These are phyloP conservation scores for Hexactinellida sp. DNA, from an alignment of 37 sponge, comb jelly and placozoan genomes.

Conservation along the genomic window DNA sequence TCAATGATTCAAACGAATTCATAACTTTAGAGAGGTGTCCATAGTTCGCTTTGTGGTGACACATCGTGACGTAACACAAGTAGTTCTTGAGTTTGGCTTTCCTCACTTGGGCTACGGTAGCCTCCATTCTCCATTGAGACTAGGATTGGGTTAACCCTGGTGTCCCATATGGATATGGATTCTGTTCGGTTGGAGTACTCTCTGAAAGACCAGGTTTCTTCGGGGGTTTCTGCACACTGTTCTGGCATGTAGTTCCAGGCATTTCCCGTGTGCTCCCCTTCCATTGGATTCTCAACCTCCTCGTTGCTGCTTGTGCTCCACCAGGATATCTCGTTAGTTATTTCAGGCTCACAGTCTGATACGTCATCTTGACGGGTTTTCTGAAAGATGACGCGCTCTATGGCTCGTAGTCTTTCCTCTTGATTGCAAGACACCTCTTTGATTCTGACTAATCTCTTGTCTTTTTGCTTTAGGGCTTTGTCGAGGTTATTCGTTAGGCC, in stretches of 20 bases:
- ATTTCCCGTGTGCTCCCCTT: not conserved
- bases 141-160: not conserved
- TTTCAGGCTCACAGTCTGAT: not conserved
- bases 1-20: no score
- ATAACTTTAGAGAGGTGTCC: not conserved
- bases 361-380: not conserved
- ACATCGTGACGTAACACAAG: not conserved
- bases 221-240: not conserved
- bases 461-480: not conserved
- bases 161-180: not conserved
- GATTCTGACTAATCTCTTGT: not conserved
- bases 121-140: not conserved
- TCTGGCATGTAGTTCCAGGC: not conserved
- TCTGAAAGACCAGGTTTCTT: not conserved
- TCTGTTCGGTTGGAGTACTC: not conserved
- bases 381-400: not conserved
- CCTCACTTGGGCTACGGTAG: not conserved
- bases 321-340: not conserved
- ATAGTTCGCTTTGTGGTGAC: not conserved
- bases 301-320: constrained; percentile 13
- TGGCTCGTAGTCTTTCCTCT: not conserved
- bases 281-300: not conserved
- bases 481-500: not conserved
- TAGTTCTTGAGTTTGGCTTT: not conserved
- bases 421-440: not conserved